Percentiles rank a stretch among this genome's conserved stretches.
Evolutionary conservation across 2,113 vertebrate genomes (phyloP).

Genomic region (Riparia riparia): DNA sequence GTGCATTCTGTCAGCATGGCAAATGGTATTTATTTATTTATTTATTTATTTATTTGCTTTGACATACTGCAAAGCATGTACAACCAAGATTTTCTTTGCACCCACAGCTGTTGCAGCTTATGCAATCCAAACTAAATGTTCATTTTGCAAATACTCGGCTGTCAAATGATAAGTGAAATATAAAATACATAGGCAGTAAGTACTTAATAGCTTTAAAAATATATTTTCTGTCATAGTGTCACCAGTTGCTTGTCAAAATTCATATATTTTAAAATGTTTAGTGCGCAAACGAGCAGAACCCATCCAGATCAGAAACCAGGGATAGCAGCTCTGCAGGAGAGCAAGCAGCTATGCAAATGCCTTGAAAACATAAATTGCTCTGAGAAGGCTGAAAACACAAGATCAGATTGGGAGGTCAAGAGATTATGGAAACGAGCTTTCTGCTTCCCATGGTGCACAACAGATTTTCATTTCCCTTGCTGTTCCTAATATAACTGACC

Average conservation of each 20-base stretch:
- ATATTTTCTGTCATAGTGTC: slow-evolving; percentile 29
- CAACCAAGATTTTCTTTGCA: background rate
- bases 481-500: background rate
- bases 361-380: slow-evolving; percentile 21
- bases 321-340: background rate
- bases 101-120: slow-evolving; percentile 16
- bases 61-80: background rate
- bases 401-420: slow-evolving; percentile 15
- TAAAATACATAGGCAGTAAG: slow-evolving; percentile 11
- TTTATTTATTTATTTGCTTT: slow-evolving; percentile 7
- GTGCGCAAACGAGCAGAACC: background rate
- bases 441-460: background rate
- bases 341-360: background rate
- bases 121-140: slow-evolving; percentile 40
- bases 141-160: slow-evolving; percentile 54
- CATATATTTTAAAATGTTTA: slow-evolving; percentile 29
- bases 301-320: background rate
- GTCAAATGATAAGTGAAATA: slow-evolving; percentile 60
- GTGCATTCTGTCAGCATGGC: background rate
- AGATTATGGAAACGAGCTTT: slow-evolving; percentile 17
- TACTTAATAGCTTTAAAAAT: slow-evolving; percentile 66
- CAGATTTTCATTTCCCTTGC: background rate
- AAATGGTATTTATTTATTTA: background rate
- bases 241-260: slow-evolving; percentile 52
- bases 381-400: slow-evolving; percentile 5